Base-by-base conservation (phyloP, 2,797 vertebrate species). In the Gymnocypris eckloni region DNA sequence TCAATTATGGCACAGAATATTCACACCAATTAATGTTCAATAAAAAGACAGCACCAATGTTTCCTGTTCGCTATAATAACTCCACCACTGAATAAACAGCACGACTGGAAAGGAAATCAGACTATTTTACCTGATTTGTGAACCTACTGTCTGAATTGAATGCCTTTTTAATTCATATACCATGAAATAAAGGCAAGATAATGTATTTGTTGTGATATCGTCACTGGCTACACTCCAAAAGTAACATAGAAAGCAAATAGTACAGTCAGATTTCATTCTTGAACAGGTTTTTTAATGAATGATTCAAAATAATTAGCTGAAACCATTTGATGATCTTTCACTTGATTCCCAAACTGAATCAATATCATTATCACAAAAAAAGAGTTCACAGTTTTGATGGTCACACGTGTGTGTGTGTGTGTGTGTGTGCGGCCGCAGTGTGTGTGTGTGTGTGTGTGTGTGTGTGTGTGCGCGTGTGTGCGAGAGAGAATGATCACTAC, bases 11-110 rank as follows among this genome's bases (percentile, higher is more conserved):
- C 54, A 66, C n/a, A 79, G 71, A 54, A 79, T 71, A 80, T 80
- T 85, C 52, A 52, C n/a, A 52, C 28, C 22, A 59, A 80, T 85
- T 48, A 64, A 70, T 20, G 64, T 56, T 76, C 37, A 81, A 67
- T 61, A 75, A 75, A 86, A 87, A 83, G 33, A n/a, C 52, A 56
- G 16, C 16, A 6, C 20, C 33, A 56, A 41, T 13, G 12, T 37
- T 76, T 22, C 48, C 15, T 6, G 20, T 56, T 59, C 12, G 33
- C 37, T 61, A 16, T 5, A 66, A 66, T 16, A 66, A 61, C 37
- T 79, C 37, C 22, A 25, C 39, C 13, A 22, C 54, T 59, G 13
- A n/a, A 78, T 41, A 15, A 39, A 61, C 54, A 43, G 54, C 59
- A 80, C 1, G 3, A 2, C 10, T 48, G 43, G 22, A 79, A 43